Conservation (phyloP, 1,140 invertebrate species). For the Mercenaria mercenaria region DNA sequence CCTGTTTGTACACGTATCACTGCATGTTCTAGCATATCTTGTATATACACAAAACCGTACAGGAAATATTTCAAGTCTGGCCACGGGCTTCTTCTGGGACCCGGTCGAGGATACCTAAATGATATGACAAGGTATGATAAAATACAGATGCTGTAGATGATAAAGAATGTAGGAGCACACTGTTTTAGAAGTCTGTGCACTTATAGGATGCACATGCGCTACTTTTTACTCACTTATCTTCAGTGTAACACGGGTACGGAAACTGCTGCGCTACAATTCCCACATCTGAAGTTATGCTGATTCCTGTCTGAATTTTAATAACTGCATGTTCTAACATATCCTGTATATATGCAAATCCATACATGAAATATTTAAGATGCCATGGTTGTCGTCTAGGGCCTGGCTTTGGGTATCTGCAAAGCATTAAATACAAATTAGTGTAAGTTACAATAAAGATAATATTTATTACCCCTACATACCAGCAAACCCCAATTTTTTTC, state of each 20-base stretch:
- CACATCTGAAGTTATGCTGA: slow-evolving; percentile 67
- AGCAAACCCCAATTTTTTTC: too few relatives aligned
- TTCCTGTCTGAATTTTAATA: slow-evolving; percentile 87
- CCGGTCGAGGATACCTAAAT: slow-evolving; percentile 83
- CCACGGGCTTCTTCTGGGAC: slow-evolving; percentile 84
- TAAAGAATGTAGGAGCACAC: background rate
- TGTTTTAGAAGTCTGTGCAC: background rate
- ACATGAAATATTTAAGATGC: slow-evolving; percentile 88
- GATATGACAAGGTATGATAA: slow-evolving; percentile 9
- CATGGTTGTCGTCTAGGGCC: slow-evolving; percentile 85
- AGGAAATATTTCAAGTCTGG: slow-evolving; percentile 88
- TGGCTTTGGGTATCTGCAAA: slow-evolving; percentile 83
- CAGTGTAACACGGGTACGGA: slow-evolving; percentile 91
- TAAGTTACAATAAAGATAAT: too few relatives aligned
- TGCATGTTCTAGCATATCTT: slow-evolving; percentile 88
- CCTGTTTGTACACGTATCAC: slow-evolving; percentile 87
- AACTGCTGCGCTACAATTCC: slow-evolving; percentile 88
- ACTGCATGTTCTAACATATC: slow-evolving; percentile 88
- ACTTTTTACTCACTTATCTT: slow-evolving; percentile 88
- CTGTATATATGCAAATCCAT: slow-evolving; percentile 89
- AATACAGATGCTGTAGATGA: too few relatives aligned
- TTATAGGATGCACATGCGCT: background rate
- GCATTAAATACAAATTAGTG: slow-evolving; percentile 1
- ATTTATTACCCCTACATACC: background rate
- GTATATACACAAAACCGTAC: slow-evolving; percentile 88